Base-by-base conservation (phyloP, 2,113 vertebrate species). In the Coptodon bakossiorum region DNA sequence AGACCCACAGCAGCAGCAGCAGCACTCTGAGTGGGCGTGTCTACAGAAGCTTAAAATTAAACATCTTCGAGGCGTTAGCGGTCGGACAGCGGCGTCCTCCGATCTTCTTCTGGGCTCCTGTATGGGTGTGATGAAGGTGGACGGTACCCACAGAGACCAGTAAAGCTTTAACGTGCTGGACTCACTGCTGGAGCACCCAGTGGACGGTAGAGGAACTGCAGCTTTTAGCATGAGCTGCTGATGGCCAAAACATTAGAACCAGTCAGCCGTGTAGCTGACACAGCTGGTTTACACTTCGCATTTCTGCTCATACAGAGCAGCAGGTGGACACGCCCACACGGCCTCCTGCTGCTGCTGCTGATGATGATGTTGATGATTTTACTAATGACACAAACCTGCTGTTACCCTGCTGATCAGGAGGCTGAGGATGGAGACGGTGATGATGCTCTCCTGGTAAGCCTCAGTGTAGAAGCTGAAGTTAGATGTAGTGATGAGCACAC, bases 371-470 rank as follows among this genome's bases (percentile, higher is more conserved):
- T 57, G 24, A 31, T 61, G 59, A 34, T 63, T 12, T 36, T 66
- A 66, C 31, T 38, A 29, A 52, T 0, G 45, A 53, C 36, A 34
- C 13, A 36, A 5, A 68, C 19, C 34, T 80, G 24, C 19, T 80
- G 50, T 88, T 80, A 82, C 45, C 5, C 54, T 78, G 86, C 79
- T 29, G 57, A 53, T 63, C 73, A 88, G 83, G 80, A 83, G 38
- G 40, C 22, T 16, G 40, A 27, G 17, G 13, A 19, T 52, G 82
- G 38, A 14, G 84, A 56, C 9, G 40, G 13, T 52, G 73, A 83
- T 24, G 56, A 66, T 79, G 82, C 24, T 63, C 45, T 38, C n/a
- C 61, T 1, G 48, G 85, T 90, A 40, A 79, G 85, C 16, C 7
- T 29, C 43, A 14, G 59, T 6, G 63, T 56, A 14, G 43, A 27